Evolutionary conservation across 1,140 invertebrate genomes (phyloP), one percentile per base, ranked within the genome.

Genomic region (Drosophila ogumai): DNA sequence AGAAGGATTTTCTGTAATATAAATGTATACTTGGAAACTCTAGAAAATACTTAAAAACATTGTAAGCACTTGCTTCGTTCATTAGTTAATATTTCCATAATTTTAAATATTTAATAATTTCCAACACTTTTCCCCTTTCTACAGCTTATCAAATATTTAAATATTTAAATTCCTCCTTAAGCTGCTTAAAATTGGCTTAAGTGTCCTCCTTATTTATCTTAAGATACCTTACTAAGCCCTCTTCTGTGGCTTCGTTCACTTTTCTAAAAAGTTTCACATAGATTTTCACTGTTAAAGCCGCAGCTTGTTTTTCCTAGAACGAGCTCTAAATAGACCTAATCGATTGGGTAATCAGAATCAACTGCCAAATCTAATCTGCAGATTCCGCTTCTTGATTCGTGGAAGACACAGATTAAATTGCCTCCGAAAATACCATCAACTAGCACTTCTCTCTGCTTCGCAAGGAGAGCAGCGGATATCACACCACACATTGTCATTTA

Each of bases 401-500:
- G 13, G 38, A 68, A 69, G 47, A 31, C 47, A 44, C 66, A 49
- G 32, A 60, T 47, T 47, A 60, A 80, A 69, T 76, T 25, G 43
- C 55, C 50, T 47, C 19, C 43, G 61, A 43, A 44, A 54, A 63
- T 19, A 47, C 38, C 43, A 36, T 41, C 36, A 32, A 43, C 49
- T 32, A 17, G 47, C 38, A 36, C 17, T 63, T 22, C 43, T 34
- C n/a, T 40, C 32, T 44, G 15, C 22, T 15, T 12, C 25, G 44
- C 28, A 36, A 9, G 38, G 3, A 43, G 59, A 32, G 63, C 31
- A 74, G 49, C 34, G 32, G 71, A 56, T 49, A 75, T 75, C 72
- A 59, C 74, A 68, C 55, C 41, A 50, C 55, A 80, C 85, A 90
- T 75, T 84, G 84, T 72, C 84, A 87, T 87, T 87, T 87, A 87